Conservation (phyloP, 2,113 vertebrate genomes). For the Mungos mungo region DNA sequence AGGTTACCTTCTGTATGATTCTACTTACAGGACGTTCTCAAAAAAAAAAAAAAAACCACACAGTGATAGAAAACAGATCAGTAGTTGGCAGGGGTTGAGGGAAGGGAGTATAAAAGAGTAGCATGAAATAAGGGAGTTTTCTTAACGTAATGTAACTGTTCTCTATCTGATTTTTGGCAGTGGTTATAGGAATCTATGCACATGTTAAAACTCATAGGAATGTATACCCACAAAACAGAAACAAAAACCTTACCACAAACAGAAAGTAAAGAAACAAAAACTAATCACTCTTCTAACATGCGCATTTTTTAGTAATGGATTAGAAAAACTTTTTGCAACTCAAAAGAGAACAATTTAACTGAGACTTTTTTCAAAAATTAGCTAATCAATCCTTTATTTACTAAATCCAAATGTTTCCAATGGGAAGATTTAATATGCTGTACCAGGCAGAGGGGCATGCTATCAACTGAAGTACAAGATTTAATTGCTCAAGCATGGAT, state of each 20-base stretch:
- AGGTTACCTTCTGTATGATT: not conserved
- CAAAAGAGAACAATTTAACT: not conserved
- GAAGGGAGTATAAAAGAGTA: not conserved
- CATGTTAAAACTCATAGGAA: not conserved
- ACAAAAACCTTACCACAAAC: not conserved
- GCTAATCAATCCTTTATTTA: conserved; percentile 37
- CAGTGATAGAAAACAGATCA: not conserved
- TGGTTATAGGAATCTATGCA: not conserved
- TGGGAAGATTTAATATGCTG: not conserved
- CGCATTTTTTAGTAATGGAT: not conserved
- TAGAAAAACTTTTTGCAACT: not conserved
- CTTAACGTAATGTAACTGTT: not conserved
- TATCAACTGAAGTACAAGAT: not conserved
- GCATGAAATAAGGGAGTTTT: not conserved
- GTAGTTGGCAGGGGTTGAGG: not conserved
- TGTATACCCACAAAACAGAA: not conserved
- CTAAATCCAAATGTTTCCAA: conserved; percentile 38
- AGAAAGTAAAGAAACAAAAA: not conserved
- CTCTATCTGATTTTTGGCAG: not conserved
- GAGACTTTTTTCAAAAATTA: conserved; percentile 30
- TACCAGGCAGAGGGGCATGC: not conserved
- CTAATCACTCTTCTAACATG: not conserved
- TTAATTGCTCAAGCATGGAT: conserved; percentile 41
- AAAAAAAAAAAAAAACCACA: not conserved
- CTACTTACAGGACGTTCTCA: not conserved